Conservation (phyloP, 2,797 vertebrate genomes). For the Tragelaphus oryx region DNA sequence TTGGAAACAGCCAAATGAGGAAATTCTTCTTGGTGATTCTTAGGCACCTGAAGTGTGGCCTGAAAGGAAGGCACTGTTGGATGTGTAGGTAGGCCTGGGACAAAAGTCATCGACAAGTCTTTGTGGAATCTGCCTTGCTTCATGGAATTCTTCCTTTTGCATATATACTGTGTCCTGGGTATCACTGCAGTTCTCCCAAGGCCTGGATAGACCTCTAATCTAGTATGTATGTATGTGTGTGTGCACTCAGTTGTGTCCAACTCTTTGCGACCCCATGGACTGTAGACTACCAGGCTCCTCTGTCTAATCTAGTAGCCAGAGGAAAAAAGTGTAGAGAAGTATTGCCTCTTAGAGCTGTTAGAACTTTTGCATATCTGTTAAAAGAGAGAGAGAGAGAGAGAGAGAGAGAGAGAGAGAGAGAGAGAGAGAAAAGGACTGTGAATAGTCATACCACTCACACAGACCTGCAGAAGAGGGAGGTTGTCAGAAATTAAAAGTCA, state of each 20-base stretch:
- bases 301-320: background rate
- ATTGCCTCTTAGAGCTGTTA: background rate
- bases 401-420: background rate
- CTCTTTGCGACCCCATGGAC: background rate
- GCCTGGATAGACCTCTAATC: background rate
- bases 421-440: background rate
- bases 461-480: background rate
- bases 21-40: conserved; percentile 7
- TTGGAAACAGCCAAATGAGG: conserved; percentile 9
- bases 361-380: background rate
- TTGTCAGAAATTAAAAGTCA: background rate
- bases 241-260: background rate
- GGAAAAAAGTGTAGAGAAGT: background rate
- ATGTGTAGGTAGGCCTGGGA: background rate
- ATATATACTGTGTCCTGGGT: background rate
- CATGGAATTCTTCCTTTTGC: background rate
- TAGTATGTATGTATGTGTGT: background rate
- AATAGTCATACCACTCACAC: background rate
- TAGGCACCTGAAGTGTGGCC: background rate
- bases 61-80: background rate
- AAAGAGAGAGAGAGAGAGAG: background rate
- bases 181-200: background rate
- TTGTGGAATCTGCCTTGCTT: background rate
- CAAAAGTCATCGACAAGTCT: background rate
- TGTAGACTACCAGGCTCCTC: background rate